These are phyloP conservation scores for Paramuricea clavata DNA, from an alignment of 92 coral and sea anemone genomes.

Conservation along the genomic window DNA sequence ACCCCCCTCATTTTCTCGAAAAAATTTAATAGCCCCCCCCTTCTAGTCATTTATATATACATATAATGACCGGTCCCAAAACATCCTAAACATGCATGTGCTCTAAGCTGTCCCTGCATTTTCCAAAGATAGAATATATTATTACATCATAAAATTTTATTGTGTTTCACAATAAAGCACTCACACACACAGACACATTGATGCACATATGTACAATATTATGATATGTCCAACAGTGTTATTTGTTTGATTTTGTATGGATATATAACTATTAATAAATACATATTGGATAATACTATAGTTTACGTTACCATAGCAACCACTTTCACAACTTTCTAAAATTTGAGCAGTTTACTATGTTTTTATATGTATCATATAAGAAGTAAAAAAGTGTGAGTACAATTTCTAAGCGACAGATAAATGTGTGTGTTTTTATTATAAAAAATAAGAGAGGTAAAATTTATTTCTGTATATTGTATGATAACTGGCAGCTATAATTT, in stretches of 20 bases:
- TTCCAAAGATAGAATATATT: too few species aligned
- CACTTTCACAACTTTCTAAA: not conserved
- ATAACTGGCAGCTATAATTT: not conserved
- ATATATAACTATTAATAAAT: not conserved
- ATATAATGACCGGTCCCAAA: too few species aligned
- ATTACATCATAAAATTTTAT: too few species aligned
- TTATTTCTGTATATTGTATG: not conserved
- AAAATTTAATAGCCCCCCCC: too few species aligned
- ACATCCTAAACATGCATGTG: too few species aligned
- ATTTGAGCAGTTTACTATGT: not conserved
- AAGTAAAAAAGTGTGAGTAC: not conserved
- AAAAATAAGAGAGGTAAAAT: not conserved
- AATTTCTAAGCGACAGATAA: not conserved
- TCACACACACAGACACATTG: too few species aligned
- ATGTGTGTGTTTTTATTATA: not conserved
- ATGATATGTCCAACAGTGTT: not conserved
- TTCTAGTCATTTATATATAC: too few species aligned
- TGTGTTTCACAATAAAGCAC: too few species aligned
- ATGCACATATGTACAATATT: too few species aligned
- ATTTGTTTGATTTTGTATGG: too few species aligned
- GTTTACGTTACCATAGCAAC: constrained; percentile 38
- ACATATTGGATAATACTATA: not conserved
- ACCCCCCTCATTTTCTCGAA: too few species aligned
- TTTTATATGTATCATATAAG: not conserved
- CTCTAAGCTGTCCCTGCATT: too few species aligned